Evolutionary conservation across 1,140 invertebrate species (phyloP).

Genomic region (Dendrolimus kikuchii): DNA sequence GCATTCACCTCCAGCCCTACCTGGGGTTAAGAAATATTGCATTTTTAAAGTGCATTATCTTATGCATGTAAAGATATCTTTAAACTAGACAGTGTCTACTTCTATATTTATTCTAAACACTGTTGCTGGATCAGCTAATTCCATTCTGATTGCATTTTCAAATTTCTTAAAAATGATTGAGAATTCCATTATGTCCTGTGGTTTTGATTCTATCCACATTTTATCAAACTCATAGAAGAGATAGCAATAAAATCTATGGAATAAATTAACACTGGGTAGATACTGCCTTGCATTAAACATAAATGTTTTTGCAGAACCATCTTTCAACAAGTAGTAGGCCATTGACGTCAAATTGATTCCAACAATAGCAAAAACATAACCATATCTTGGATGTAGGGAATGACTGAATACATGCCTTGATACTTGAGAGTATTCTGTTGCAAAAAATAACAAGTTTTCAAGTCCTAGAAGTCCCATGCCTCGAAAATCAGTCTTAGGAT

Average conservation of each 20-base stretch:
- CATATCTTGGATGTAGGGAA: constrained; percentile 90
- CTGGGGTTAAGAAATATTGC: not conserved
- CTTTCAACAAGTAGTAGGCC: constrained; percentile 85
- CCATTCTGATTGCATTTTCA: constrained; percentile 79
- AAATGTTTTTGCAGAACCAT: constrained; percentile 90
- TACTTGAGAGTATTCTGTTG: constrained; percentile 83
- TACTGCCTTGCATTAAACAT: constrained; percentile 89
- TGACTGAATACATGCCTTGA: constrained; percentile 89
- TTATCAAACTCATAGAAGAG: constrained; percentile 95
- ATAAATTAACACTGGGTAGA: constrained; percentile 82
- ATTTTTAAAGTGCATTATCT: not conserved
- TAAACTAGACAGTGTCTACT: constrained; percentile 66
- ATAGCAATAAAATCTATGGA: constrained; percentile 96
- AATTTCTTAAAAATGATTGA: constrained; percentile 88
- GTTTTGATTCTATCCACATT: constrained; percentile 93
- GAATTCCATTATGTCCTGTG: constrained; percentile 96
- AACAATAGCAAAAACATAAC: constrained; percentile 91
- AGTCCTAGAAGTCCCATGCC: constrained; percentile 98
- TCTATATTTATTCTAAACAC: constrained; percentile 83
- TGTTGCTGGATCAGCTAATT: constrained; percentile 76
- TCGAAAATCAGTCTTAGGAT: constrained; percentile 97
- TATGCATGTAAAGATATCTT: constrained; percentile 1
- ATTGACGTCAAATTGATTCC: constrained; percentile 97
- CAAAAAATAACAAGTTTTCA: constrained; percentile 94
- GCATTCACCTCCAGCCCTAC: not conserved